Conservation (phyloP, 2,888 invertebrate genomes). For the Orthonychiurus folsomi region DNA sequence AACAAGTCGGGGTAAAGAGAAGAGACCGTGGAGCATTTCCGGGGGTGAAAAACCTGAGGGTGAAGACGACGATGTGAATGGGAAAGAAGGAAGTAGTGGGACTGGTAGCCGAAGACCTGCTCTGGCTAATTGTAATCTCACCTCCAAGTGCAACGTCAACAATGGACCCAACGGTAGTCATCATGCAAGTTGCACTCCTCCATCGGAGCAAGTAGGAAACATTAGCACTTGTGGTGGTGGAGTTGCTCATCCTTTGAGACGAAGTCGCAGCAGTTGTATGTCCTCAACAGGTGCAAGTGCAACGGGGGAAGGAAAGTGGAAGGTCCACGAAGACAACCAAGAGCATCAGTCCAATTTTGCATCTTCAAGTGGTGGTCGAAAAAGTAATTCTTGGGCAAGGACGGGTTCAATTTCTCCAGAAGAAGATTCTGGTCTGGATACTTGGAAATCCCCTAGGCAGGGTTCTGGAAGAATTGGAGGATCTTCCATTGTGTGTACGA, state of each 20-base stretch:
- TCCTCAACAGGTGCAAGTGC: slow-evolving; percentile 7
- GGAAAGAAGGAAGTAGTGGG: slow-evolving; percentile 6
- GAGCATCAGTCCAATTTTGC: not conserved
- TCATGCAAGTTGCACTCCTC: not conserved
- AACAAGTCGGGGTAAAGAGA: too few relatives aligned
- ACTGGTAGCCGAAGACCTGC: not conserved
- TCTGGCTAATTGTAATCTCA: slow-evolving; percentile 6
- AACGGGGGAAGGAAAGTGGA: slow-evolving; percentile 5
- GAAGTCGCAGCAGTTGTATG: not conserved
- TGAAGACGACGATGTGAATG: slow-evolving; percentile 8
- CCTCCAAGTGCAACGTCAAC: not conserved
- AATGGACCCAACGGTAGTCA: not conserved
- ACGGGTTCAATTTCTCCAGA: slow-evolving; percentile 18
- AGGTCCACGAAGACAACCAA: slow-evolving; percentile 4
- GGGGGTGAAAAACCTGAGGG: not conserved
- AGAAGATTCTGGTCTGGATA: slow-evolving; percentile 39
- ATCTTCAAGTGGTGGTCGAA: not conserved
- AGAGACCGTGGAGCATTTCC: not conserved
- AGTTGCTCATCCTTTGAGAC: not conserved
- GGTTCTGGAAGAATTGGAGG: slow-evolving; percentile 6
- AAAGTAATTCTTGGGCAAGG: slow-evolving; percentile 5
- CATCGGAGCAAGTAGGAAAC: too few relatives aligned
- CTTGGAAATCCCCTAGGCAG: slow-evolving; percentile 33
- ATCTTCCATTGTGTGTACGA: slow-evolving; percentile 38
- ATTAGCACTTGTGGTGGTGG: not conserved